These are phyloP conservation scores for Emydocephalus ijimae DNA, from an alignment of 2,113 vertebrate genomes.

Conservation along the genomic window DNA sequence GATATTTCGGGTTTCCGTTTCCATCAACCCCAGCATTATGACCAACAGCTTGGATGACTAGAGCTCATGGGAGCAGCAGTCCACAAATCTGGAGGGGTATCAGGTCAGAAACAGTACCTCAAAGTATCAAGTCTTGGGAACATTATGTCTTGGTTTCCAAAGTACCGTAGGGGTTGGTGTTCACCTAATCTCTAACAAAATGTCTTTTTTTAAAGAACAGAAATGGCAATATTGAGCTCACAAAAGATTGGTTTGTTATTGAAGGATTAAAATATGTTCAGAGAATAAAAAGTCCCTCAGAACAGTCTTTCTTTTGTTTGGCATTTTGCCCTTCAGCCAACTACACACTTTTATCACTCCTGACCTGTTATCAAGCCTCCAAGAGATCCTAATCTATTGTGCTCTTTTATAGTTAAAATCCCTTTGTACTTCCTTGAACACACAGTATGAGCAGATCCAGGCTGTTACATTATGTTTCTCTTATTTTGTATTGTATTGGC, in stretches of 20 bases:
- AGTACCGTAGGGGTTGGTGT: not conserved
- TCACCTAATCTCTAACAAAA: not conserved
- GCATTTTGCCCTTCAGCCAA: not conserved
- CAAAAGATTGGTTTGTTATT: conserved; percentile 21
- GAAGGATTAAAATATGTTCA: conserved; percentile 3
- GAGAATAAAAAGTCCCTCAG: conserved; percentile 21
- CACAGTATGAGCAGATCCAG: not conserved
- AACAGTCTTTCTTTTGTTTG: not conserved
- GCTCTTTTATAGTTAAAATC: not conserved
- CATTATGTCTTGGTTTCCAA: not conserved
- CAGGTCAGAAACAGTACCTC: not conserved
- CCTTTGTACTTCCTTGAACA: not conserved
- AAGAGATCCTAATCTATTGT: not conserved
- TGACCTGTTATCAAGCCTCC: not conserved
- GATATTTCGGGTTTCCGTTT: not conserved
- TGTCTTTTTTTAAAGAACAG: not conserved
- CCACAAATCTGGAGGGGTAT: not conserved
- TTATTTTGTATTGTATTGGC: not conserved
- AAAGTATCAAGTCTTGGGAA: not conserved
- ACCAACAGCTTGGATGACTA: not conserved
- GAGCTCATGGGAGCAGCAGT: not conserved
- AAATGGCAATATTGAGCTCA: not conserved
- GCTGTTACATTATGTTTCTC: not conserved
- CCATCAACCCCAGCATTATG: not conserved
- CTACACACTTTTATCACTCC: conserved; percentile 2